Evolutionary conservation across 2,113 vertebrate genomes (phyloP), one percentile per base, ranked within the genome.

Genomic region (Chrysochloris asiatica): DNA sequence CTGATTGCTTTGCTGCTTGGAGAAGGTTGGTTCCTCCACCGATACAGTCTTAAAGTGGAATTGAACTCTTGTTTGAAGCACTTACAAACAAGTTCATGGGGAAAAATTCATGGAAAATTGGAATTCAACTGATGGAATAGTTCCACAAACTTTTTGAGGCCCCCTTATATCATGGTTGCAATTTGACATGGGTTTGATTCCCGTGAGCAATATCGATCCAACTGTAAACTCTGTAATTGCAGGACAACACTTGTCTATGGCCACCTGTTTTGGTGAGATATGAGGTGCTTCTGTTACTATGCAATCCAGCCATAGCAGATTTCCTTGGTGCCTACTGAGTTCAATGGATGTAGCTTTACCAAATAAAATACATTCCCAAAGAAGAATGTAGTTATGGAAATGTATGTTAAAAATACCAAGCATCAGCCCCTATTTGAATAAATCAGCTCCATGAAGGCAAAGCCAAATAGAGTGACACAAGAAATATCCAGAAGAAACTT

Each of bases 381-480:
- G 33, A n/a, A 87, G 54, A 45, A n/a, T n/a, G n/a, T n/a, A n/a
- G n/a, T 72, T 50, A 85, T 41, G 61, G 36, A 93, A 88, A 26
- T 43, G 28, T 56, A 83, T 81, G 79, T 83, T 8, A 72, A 78
- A 92, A 87, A 16, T 38, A 11, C 38, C 69, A 63, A 69, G 56
- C 14, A 47, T 82, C 38, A 83, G 52, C 10, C 21, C 12, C 48
- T 61, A 67, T 11, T 26, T 21, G 36, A 94, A 71, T 38, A 56
- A 76, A 52, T 76, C 65, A 86, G 12, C 12, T 73, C 50, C 22
- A 36, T 78, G 41, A 69, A 80, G 56, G 90, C 47, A 83, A 90
- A 91, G 82, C 38, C 54, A 65, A 50, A 92, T 47, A 59, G 48
- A 89, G n/a, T n/a, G n/a, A n/a, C 50, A 38, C 36, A 91, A 91